Evolutionary conservation across 2,888 invertebrate species (phyloP), one percentile per base, ranked within the genome.

Genomic region (Andrena bicolor): DNA sequence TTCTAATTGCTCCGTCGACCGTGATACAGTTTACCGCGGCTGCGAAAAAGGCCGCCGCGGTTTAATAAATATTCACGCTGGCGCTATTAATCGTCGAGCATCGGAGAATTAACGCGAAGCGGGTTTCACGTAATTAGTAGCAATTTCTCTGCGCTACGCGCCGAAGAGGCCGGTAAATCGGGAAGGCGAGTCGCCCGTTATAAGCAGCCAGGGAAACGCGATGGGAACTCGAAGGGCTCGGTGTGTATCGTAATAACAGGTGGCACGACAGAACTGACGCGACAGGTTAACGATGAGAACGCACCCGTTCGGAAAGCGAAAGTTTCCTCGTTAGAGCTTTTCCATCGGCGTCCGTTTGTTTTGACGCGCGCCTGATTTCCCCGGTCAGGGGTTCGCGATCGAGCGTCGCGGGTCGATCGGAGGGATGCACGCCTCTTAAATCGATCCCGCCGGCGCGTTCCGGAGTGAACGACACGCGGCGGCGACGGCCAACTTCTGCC

Each of bases 171-270:
- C 65, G 72, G 70, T 66, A 80, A 86, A 86, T 23, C 86, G 71
- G 76, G 76, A 68, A 63, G 77, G 35, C 76, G 77, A 80, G 74
- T 69, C 75, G 84, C 80, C 70, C 73, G 80, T 69, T 70, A 16
- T 69, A 66, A 69, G 69, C 71, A 49, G 48, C 41, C 41, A 70
- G 58, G 53, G 70, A 82, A 80, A 69, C 20, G 63, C 72, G 60
- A 76, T 70, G 86, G 61, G 30, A 65, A 64, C 66, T 66, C 61
- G 48, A n/a, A n/a, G 53, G 41, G 20, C n/a, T n/a, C 49, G 64
- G 75, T 53, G 72, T 82, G 56, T 78, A 76, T 80, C 84, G 77
- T 78, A 86, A 86, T 86, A 80, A 85, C 83, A 86, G 76, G 80
- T 85, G 84, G 48, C 53, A 76, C 78, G 64, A 51, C 32, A 13